Percentiles rank a stretch among this genome's conserved stretches.
Conservation (phyloP, 2,888 invertebrate genomes). For the Strigamia transsilvanica region DNA sequence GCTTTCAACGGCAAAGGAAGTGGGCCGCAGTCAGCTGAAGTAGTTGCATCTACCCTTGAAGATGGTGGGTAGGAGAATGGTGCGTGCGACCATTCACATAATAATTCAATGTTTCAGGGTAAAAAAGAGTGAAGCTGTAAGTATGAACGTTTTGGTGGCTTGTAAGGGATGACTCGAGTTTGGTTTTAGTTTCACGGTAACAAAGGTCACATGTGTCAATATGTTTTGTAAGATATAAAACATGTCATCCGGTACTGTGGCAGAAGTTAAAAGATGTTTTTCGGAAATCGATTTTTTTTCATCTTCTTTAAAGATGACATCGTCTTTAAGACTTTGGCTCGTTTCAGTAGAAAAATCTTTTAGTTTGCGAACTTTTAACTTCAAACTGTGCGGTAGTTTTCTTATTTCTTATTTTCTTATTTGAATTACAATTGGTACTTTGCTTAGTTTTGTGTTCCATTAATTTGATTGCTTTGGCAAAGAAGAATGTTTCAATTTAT, state of each 20-base stretch:
- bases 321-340: neutral
- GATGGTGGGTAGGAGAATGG: conserved; percentile 58
- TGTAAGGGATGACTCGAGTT: neutral
- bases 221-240: neutral
- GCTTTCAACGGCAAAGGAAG: conserved; percentile 60
- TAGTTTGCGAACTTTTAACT: neutral
- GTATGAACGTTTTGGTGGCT: neutral
- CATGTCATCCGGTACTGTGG: neutral
- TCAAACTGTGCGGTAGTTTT: too few species aligned
- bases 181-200: neutral
- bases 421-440: too few species aligned
- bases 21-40: conserved; percentile 59
- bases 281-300: neutral
- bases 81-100: conserved; percentile 53
- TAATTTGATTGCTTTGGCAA: too few species aligned
- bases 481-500: too few species aligned
- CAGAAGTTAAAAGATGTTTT: neutral
- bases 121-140: neutral
- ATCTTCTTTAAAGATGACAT: neutral
- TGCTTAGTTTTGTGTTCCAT: too few species aligned
- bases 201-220: neutral
- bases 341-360: neutral
- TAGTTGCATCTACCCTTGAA: conserved; percentile 59
- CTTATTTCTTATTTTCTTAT: too few species aligned
- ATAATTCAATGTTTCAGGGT: conserved; percentile 31